These are phyloP conservation scores for Notechis scutatus DNA, from an alignment of 2,113 vertebrate species.

Conservation along the genomic window DNA sequence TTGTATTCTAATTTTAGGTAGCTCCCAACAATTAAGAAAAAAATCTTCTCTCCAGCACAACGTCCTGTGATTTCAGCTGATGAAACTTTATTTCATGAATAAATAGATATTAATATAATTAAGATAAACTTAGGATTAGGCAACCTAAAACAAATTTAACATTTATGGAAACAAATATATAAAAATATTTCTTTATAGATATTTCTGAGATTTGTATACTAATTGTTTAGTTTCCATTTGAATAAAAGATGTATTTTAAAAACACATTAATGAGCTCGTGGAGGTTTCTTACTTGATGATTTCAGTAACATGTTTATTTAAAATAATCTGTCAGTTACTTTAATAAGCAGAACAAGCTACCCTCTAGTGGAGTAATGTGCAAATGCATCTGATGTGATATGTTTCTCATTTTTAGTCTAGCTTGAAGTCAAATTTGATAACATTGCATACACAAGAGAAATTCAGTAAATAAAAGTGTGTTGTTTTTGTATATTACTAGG, in stretches of 20 bases:
- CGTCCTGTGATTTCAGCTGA: background rate
- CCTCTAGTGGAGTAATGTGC: conserved; percentile 11
- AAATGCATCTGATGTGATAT: conserved; percentile 4
- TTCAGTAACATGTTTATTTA: background rate
- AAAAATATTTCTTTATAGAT: background rate
- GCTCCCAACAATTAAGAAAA: background rate
- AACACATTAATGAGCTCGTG: background rate
- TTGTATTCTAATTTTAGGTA: background rate
- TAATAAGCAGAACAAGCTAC: background rate
- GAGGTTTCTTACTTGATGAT: no score
- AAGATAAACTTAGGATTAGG: background rate
- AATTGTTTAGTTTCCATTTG: background rate
- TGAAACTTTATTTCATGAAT: background rate
- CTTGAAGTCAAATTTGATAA: background rate
- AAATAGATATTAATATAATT: background rate
- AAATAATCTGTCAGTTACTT: background rate
- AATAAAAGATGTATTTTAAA: background rate
- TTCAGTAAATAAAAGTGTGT: background rate
- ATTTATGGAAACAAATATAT: background rate
- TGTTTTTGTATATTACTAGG: background rate
- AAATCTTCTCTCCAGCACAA: background rate
- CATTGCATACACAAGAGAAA: background rate
- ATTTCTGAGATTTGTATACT: background rate
- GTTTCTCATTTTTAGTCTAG: conserved; percentile 12
- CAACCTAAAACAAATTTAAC: background rate